phyloP scores from a whole-genome alignment of 2,113 vertebrate genomes.

The Dasyornis broadbenti region DNA sequence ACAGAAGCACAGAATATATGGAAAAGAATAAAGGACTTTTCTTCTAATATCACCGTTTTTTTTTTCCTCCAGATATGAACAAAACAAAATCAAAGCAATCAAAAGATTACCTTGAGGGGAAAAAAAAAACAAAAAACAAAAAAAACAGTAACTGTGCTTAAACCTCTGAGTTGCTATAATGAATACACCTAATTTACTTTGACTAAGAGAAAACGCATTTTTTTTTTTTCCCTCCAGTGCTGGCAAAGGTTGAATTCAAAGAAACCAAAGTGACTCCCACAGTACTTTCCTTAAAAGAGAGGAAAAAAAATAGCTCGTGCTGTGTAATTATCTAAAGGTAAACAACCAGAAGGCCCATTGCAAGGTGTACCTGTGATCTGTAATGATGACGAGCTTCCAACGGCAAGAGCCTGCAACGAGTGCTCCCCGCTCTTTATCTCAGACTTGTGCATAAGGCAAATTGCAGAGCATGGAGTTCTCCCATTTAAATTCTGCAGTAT shows the following conservation, averaged over 20 bases:
- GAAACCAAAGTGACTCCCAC: background rate
- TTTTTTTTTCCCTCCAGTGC: background rate
- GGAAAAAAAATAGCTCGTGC: background rate
- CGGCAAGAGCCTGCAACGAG: background rate
- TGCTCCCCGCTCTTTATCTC: background rate
- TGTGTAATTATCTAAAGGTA: background rate
- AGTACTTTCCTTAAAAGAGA: background rate
- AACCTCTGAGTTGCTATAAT: background rate
- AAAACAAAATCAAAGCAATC: background rate
- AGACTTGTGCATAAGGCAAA: background rate
- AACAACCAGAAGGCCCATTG: background rate
- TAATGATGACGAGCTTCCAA: background rate
- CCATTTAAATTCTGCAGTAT: background rate
- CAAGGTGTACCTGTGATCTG: background rate
- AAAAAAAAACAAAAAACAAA: background rate
- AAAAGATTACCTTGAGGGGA: background rate
- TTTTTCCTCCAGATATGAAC: background rate
- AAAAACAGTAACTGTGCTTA: background rate
- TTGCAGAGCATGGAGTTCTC: background rate
- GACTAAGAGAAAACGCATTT: background rate
- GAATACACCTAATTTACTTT: background rate
- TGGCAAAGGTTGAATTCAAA: background rate
- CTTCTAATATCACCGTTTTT: background rate
- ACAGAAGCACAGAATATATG: accelerated
- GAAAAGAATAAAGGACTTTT: background rate